Base-by-base conservation (phyloP, 1,140 invertebrate genomes). In the Panulirus ornatus region DNA sequence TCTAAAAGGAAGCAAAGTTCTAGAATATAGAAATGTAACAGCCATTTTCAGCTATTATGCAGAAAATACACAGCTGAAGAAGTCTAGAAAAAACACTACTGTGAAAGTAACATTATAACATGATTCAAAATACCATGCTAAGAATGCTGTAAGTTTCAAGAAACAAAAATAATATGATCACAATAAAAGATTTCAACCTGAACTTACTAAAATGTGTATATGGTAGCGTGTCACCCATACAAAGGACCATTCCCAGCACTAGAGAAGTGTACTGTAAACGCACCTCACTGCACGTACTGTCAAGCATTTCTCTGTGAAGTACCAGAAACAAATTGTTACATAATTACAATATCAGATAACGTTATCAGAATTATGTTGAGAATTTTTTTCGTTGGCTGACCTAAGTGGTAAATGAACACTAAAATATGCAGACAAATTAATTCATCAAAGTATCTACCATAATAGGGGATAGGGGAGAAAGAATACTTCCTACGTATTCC, bases 221-320 rank as follows among this genome's bases (percentile, higher is more conserved):
- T 16, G 90, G 90, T 51, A 91, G 47, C 19, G 90, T 91, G 70
- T 91, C 90, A 40, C 84, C 90, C 90, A 91, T 91, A 40, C 84
- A 91, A 58, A 91, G 63, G 27, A 91, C 84, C 90, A 91, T 91
- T n/a, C 90, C 90, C 38, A 91, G 54, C 30, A 91, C 90, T 66
- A 91, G 51, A 44, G 84, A 81, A 16, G 79, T 91, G 34, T 86
- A 91, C 70, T 83, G 76, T 27, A 91, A 44, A 42, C 40, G 40
- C 22, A 87, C 90, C 40, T 87, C 73, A 58, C 76, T 73, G 58
- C 63, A 82, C 27, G 76, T 87, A 22, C 58, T 51, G 14, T 91
- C 90, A 47, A 91, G 36, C 76, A 87, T 86, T 58, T 91, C 90
- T 75, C 90, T 91, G 83, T 8, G 34, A 84, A 11, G 30, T 22